Conservation (phyloP, 2,797 vertebrate genomes). For the Parauchenoglanis punctatus region DNA sequence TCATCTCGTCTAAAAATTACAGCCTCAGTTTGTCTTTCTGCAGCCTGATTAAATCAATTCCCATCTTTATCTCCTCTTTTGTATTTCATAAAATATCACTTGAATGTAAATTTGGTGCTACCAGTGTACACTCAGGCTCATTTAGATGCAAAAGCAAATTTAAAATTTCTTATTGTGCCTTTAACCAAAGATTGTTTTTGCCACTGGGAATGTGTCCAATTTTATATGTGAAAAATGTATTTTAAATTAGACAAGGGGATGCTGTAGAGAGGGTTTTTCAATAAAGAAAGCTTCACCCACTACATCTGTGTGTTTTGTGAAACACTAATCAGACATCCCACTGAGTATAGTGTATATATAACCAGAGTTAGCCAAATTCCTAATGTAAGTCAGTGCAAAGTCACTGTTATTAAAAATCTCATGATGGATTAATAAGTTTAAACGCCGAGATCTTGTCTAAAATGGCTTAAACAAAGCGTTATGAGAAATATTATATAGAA, state of each 20-base stretch:
- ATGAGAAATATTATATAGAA: too few species aligned
- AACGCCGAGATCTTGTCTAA: not conserved
- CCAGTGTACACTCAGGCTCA: slow-evolving; percentile 57
- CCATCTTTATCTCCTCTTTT: slow-evolving; percentile 17
- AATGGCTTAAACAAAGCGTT: not conserved
- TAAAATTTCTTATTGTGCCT: slow-evolving; percentile 27
- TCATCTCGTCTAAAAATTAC: not conserved
- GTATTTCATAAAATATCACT: slow-evolving; percentile 42
- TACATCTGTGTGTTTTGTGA: slow-evolving; percentile 38
- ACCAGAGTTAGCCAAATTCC: not conserved
- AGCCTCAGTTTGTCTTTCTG: not conserved
- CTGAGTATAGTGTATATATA: too few species aligned
- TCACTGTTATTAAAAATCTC: not conserved
- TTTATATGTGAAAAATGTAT: slow-evolving; percentile 56
- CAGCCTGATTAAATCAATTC: not conserved
- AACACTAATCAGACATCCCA: not conserved
- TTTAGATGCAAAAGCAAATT: slow-evolving; percentile 36
- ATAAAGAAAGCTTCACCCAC: slow-evolving; percentile 77
- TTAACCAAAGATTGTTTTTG: slow-evolving; percentile 38
- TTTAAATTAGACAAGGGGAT: slow-evolving; percentile 57
- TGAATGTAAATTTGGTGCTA: slow-evolving; percentile 72
- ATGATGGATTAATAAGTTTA: not conserved
- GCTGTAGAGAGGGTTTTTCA: slow-evolving; percentile 62
- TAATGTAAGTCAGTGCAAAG: not conserved
- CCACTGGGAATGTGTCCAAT: slow-evolving; percentile 46